These are phyloP conservation scores for Daphoenositta chrysoptera DNA, from an alignment of 2,113 vertebrate species.

Conservation along the genomic window DNA sequence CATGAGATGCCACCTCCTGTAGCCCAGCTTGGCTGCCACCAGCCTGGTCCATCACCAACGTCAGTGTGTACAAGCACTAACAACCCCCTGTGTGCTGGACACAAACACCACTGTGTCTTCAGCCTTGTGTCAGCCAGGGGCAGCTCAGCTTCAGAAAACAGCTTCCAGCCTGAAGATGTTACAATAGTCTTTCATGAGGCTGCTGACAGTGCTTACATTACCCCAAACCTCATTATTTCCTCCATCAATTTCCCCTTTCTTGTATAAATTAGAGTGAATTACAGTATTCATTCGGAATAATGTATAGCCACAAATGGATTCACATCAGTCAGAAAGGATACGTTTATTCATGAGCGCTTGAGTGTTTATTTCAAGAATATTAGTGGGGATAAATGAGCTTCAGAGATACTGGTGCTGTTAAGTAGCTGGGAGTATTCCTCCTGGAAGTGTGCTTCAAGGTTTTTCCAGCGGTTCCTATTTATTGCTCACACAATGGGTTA, in stretches of 20 bases:
- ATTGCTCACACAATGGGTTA: conserved; percentile 5
- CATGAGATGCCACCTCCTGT: neutral
- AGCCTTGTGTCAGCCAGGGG: neutral
- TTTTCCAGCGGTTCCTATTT: conserved; percentile 8
- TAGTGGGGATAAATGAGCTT: conserved; percentile 38
- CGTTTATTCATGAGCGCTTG: conserved; percentile 37
- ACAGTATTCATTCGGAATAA: conserved; percentile 4
- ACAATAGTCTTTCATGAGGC: neutral
- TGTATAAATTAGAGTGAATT: conserved; percentile 58
- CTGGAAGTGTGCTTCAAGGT: conserved; percentile 17
- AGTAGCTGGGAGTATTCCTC: conserved; percentile 43
- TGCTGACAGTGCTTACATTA: neutral
- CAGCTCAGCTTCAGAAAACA: neutral
- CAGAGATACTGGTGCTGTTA: neutral
- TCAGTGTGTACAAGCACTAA: neutral
- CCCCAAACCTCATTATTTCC: conserved; percentile 31
- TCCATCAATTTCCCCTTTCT: conserved; percentile 32
- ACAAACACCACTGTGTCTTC: neutral
- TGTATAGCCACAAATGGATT: conserved; percentile 32
- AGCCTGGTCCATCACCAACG: neutral
- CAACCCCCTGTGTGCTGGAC: accelerated
- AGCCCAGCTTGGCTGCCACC: neutral
- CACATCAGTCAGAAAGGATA: conserved; percentile 39
- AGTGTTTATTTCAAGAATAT: conserved; percentile 66
- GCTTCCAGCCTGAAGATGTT: neutral